Evolutionary conservation across 1,140 invertebrate species (phyloP), one percentile per base, ranked within the genome.

Genomic region (Plodia interpunctella): DNA sequence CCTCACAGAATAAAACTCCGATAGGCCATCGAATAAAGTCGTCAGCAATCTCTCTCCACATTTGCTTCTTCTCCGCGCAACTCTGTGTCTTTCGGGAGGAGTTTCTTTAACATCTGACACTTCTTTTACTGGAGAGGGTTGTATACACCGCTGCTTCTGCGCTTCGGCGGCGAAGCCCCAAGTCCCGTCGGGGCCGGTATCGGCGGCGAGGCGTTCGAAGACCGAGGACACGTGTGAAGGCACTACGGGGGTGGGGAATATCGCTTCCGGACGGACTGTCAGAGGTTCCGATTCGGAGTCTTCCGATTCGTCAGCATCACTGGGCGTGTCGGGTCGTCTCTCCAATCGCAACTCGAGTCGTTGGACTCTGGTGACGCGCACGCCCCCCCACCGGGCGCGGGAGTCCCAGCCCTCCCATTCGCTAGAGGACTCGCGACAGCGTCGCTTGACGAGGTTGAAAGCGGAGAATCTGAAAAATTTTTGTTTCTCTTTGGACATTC

Each of bases 401-500:
- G 70, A 62, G 49, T 71, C 66, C 68, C 77, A 77, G 35, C 80
- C 75, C 63, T 84, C 83, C 77, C 82, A 87, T 53, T 80, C 77
- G 58, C 74, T 70, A 30, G 82, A 81, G 19, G 78, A 78, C 15
- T 71, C 79, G 44, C 81, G 68, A 44, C 79, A 68, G 6, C 81
- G 83, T 55, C 78, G 80, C 70, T 90, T 88, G 49, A 88, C 86
- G 44, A 88, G 74, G 80, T 95, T 94, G 78, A 95, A 94, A 57
- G 93, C 94, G 70, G 93, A 94, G 74, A 93, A 91, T 82, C 94
- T 91, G 91, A 96, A 96, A 90, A 96, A 96, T 85, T 95, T 96
- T 90, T 95, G 94, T 90, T 96, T 96, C 87, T 95, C 94, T 90
- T 95, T 95, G 52, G 95, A 95, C 91, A 96, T 95, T 72, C 92